Conservation (phyloP, 2,113 vertebrate species). For the Pungitius pungitius region DNA sequence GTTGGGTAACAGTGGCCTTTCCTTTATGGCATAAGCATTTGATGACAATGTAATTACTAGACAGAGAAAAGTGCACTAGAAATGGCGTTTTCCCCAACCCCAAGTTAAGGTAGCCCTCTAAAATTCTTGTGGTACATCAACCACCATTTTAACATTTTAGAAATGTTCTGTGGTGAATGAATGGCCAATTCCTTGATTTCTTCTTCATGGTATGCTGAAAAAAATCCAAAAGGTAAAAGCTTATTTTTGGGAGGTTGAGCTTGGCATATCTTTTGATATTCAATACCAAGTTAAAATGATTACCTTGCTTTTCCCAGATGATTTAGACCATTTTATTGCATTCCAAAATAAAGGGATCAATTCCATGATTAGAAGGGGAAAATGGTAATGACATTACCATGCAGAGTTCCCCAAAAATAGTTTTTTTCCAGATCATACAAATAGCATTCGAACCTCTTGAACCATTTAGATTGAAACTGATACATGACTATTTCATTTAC, state of each 20-base stretch:
- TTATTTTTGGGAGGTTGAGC: conserved; percentile 80
- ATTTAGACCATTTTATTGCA: conserved; percentile 70
- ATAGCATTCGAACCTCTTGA: conserved; percentile 43
- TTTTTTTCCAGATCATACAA: conserved; percentile 33
- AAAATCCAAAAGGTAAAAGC: conserved; percentile 28
- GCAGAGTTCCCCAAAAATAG: conserved; percentile 33
- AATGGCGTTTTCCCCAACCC: conserved; percentile 41
- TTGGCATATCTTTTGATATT: conserved; percentile 52
- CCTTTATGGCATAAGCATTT: conserved; percentile 82
- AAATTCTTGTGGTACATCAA: conserved; percentile 67
- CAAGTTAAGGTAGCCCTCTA: conserved; percentile 58
- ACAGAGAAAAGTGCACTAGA: conserved; percentile 80
- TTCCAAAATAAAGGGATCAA: conserved; percentile 76
- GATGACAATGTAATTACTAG: conserved; percentile 85
- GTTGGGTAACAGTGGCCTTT: conserved; percentile 88
- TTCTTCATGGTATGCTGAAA: conserved; percentile 47
- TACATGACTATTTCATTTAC: conserved; percentile 49
- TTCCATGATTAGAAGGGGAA: conserved; percentile 67
- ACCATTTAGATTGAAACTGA: conserved; percentile 55
- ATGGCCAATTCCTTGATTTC: conserved; percentile 61
- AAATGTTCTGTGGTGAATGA: conserved; percentile 68
- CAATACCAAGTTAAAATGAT: conserved; percentile 39
- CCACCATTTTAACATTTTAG: conserved; percentile 82
- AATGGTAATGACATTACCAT: conserved; percentile 49
- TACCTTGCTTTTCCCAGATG: conserved; percentile 43